Conservation (phyloP, 1,140 invertebrate genomes). For the Dreissena polymorpha region DNA sequence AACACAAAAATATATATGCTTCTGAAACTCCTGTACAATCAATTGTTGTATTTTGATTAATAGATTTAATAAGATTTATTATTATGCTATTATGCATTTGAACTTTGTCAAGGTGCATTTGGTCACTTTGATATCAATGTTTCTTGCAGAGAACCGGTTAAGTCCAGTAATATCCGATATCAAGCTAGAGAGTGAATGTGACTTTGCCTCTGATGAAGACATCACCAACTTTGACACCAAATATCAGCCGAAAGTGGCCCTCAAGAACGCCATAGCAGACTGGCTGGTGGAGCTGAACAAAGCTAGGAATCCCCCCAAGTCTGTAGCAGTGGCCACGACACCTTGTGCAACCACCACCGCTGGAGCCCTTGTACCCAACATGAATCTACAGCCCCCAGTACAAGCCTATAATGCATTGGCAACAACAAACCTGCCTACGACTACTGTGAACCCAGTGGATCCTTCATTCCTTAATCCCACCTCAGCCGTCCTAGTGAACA, state of each 20-base stretch:
- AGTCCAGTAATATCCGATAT: slow-evolving; percentile 93
- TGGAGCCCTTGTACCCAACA: slow-evolving; percentile 10
- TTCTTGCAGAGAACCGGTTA: slow-evolving; percentile 84
- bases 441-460: slow-evolving; percentile 70
- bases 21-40: too few relatives aligned
- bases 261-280: slow-evolving; percentile 91
- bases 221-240: slow-evolving; percentile 82
- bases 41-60: too few relatives aligned
- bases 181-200: slow-evolving; percentile 95
- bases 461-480: slow-evolving; percentile 67
- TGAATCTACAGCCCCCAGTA: slow-evolving; percentile 44
- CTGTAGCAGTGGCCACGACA: slow-evolving; percentile 46
- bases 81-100: too few relatives aligned
- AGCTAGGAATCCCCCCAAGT: slow-evolving; percentile 61
- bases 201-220: slow-evolving; percentile 89
- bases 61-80: too few relatives aligned
- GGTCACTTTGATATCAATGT: slow-evolving; percentile 33
- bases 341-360: slow-evolving; percentile 35
- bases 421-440: slow-evolving; percentile 89
- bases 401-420: slow-evolving; percentile 82
- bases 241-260: slow-evolving; percentile 86
- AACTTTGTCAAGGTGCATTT: background rate
- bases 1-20: too few relatives aligned
- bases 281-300: slow-evolving; percentile 94
- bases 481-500: slow-evolving; percentile 64